These are phyloP conservation scores for Phoxinus phoxinus DNA, from an alignment of 2,113 vertebrate genomes.

Conservation along the genomic window DNA sequence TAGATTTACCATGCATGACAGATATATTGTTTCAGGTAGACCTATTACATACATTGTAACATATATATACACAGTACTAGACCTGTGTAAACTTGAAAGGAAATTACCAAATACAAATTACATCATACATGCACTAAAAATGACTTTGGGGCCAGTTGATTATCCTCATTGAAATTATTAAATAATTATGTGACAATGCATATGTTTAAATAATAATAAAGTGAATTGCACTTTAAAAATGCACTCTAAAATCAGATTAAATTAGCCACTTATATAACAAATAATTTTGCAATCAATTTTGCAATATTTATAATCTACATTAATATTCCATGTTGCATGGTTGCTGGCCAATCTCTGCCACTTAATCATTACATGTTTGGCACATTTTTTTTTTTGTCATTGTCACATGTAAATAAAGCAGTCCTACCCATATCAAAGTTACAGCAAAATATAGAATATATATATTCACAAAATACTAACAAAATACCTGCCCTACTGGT, in stretches of 20 bases:
- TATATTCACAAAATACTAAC: not conserved
- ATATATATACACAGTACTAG: not conserved
- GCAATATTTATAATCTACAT: too few species aligned
- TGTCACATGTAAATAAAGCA: not conserved
- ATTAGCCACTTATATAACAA: not conserved
- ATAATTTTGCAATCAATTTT: not conserved
- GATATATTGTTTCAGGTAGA: not conserved
- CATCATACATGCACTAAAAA: not conserved
- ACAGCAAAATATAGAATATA: not conserved
- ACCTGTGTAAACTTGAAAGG: not conserved
- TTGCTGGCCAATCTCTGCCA: not conserved
- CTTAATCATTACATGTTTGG: not conserved
- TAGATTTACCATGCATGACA: conserved; percentile 5
- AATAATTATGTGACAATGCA: not conserved
- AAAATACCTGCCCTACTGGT: too few species aligned
- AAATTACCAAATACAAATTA: not conserved
- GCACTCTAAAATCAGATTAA: not conserved
- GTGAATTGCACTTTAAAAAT: not conserved
- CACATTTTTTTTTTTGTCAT: not conserved
- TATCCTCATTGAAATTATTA: too few species aligned
- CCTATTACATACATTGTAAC: not conserved
- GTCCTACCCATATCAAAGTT: not conserved
- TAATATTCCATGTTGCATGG: not conserved
- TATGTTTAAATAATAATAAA: not conserved
- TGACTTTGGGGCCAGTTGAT: not conserved